Conservation (phyloP, 2,113 vertebrate genomes). For the Xerus inauris region DNA sequence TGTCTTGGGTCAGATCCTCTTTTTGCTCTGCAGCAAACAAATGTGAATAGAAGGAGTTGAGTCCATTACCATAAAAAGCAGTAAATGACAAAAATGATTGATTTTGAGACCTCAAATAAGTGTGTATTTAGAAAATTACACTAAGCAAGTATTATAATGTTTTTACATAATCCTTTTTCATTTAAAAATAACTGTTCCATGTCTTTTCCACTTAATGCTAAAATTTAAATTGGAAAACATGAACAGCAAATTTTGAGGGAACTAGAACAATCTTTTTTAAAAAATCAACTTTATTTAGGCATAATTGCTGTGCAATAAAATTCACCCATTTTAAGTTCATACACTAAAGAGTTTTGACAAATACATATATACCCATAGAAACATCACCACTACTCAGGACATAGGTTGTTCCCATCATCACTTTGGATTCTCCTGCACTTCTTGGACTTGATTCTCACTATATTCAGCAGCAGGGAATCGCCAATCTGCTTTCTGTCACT, state of each 20-base stretch:
- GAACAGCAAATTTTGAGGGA: not conserved
- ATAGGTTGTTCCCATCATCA: not conserved
- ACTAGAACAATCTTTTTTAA: not conserved
- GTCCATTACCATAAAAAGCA: not conserved
- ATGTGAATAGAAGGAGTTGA: not conserved
- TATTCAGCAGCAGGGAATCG: not conserved
- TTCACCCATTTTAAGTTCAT: not conserved
- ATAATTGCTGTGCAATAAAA: not conserved
- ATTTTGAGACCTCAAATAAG: not conserved
- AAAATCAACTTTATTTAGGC: constrained; percentile 36
- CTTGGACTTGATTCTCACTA: not conserved
- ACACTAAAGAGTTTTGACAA: not conserved
- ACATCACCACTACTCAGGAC: not conserved
- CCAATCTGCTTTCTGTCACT: not conserved
- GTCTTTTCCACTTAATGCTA: not conserved
- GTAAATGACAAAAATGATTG: constrained; percentile 18
- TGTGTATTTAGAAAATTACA: not conserved
- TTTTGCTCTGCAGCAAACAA: constrained; percentile 59
- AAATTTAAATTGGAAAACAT: constrained; percentile 52
- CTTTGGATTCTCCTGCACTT: not conserved
- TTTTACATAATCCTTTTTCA: constrained; percentile 11
- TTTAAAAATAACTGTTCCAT: not conserved
- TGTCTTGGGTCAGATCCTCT: constrained; percentile 62
- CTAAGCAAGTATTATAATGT: not conserved
- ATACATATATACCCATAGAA: not conserved